phyloP scores from a whole-genome alignment of 1,140 invertebrate species.

The Drosophila ficusphila region DNA sequence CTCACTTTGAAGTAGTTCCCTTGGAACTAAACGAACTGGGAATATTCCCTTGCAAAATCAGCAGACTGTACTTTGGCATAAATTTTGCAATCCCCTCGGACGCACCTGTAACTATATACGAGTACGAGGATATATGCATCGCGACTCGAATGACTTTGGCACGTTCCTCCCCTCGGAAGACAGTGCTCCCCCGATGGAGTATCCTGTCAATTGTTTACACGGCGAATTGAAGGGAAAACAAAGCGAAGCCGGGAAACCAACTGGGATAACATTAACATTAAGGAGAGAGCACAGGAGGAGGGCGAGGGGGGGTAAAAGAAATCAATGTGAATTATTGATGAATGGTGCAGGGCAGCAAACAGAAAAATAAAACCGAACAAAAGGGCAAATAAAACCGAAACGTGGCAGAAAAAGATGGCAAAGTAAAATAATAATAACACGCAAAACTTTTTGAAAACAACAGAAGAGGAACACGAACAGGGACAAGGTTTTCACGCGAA shows the following conservation, averaged over 20 bases:
- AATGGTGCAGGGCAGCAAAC: constrained; percentile 58
- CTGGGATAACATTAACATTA: constrained; percentile 50
- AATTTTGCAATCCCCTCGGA: constrained; percentile 26
- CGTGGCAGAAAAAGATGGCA: constrained; percentile 65
- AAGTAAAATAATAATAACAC: constrained; percentile 75
- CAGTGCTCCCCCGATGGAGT: constrained; percentile 20
- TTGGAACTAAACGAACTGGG: constrained; percentile 15
- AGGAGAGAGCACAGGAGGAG: background rate
- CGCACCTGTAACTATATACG: constrained; percentile 5
- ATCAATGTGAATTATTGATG: constrained; percentile 83
- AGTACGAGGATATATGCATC: constrained; percentile 20
- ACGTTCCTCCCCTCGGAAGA: background rate
- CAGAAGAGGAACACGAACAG: constrained; percentile 1
- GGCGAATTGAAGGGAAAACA: constrained; percentile 42
- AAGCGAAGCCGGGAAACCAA: constrained; percentile 33
- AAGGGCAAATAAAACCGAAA: constrained; percentile 58
- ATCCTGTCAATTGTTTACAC: constrained; percentile 70
- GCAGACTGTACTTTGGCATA: constrained; percentile 36
- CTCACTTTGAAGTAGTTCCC: constrained; percentile 19
- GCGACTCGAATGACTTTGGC: constrained; percentile 24
- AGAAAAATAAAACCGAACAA: constrained; percentile 22
- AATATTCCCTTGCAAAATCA: constrained; percentile 32
- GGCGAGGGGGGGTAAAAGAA: constrained; percentile 35
- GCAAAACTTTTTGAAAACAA: constrained; percentile 39
- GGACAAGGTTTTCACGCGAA: background rate